These are phyloP conservation scores for Triplophysa dalaica DNA, from an alignment of 2,113 vertebrate species.

Conservation along the genomic window DNA sequence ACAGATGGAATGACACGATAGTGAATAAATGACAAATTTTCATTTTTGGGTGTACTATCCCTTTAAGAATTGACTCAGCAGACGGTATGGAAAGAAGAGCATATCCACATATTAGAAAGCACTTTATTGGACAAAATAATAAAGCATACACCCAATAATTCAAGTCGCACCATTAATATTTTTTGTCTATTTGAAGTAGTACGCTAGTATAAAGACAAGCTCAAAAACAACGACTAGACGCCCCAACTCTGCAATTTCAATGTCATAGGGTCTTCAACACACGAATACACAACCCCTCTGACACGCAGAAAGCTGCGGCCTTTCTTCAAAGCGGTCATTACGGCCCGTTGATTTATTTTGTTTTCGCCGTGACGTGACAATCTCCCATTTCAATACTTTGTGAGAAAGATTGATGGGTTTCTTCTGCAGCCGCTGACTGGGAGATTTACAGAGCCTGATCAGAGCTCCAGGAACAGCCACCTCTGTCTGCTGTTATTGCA, in stretches of 20 bases:
- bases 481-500: conserved; percentile 39
- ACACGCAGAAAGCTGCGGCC: neutral
- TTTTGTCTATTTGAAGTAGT: too few species aligned
- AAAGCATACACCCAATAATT: neutral
- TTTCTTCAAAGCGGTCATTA: conserved; percentile 21
- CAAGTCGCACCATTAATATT: neutral
- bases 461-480: conserved; percentile 41
- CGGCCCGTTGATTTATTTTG: conserved; percentile 21
- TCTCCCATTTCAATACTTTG: conserved; percentile 45
- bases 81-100: neutral
- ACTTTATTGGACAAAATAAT: neutral
- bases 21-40: too few species aligned
- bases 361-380: conserved; percentile 19
- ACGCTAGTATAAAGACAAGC: too few species aligned
- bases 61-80: neutral
- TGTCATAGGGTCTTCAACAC: neutral
- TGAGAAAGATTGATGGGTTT: conserved; percentile 49
- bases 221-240: neutral
- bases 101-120: neutral
- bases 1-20: too few species aligned
- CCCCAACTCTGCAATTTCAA: neutral
- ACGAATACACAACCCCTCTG: neutral
- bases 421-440: conserved; percentile 37
- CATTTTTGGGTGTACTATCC: too few species aligned
- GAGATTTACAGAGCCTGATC: conserved; percentile 49